Evolutionary conservation across 2,113 vertebrate genomes (phyloP).

Genomic region (Erinaceus europaeus): DNA sequence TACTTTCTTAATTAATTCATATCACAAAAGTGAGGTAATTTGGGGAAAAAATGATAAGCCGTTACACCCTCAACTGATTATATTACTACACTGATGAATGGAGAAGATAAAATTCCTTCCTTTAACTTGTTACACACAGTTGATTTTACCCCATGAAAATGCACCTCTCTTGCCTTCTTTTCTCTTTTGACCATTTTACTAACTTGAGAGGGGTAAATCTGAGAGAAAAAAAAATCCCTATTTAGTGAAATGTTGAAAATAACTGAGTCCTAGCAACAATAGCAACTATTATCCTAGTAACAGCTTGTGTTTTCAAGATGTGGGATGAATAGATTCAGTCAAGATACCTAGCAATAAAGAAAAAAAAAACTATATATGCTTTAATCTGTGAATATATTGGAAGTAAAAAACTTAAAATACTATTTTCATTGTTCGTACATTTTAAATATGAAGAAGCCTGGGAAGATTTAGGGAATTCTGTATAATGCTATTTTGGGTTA

Average conservation of each 20-base stretch:
- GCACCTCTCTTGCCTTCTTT: not conserved
- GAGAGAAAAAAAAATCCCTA: not conserved
- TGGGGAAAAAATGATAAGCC: not conserved
- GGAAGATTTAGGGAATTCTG: not conserved
- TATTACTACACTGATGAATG: not conserved
- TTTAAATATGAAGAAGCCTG: not conserved
- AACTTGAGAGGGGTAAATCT: too few relatives aligned
- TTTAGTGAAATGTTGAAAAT: too few relatives aligned
- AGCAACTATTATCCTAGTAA: too few relatives aligned
- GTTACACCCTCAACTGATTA: not conserved
- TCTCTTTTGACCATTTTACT: too few relatives aligned
- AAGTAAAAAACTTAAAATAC: not conserved
- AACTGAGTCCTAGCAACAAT: too few relatives aligned
- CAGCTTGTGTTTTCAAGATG: too few relatives aligned
- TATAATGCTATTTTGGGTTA: not conserved
- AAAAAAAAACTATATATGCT: not conserved
- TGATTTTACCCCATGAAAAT: not conserved
- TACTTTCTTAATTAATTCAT: not conserved
- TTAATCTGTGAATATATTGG: not conserved
- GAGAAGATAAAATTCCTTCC: not conserved
- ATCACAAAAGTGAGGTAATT: not conserved
- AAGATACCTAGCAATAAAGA: not conserved
- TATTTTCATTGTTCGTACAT: not conserved
- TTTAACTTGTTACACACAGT: not conserved
- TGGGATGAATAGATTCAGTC: too few relatives aligned